Evolutionary conservation across 2,797 vertebrate genomes (phyloP).

Genomic region (Podarcis siculus): DNA sequence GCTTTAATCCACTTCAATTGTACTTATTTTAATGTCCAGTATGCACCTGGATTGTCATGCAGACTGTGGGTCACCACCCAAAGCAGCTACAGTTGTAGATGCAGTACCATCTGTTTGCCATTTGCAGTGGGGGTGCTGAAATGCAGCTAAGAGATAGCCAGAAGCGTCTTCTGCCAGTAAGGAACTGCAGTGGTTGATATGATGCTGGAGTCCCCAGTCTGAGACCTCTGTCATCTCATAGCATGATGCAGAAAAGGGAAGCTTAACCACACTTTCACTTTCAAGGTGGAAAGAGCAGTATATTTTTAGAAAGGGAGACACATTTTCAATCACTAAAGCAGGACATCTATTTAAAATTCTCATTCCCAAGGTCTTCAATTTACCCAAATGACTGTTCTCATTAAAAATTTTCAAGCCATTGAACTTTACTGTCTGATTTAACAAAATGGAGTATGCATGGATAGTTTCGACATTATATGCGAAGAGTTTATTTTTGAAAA

Average conservation of each 20-base stretch:
- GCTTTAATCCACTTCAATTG: too few species aligned
- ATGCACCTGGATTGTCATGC: too few species aligned
- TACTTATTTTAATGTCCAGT: too few species aligned
- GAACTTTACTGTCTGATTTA: conserved; percentile 69
- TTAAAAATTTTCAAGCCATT: conserved; percentile 74
- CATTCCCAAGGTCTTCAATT: conserved; percentile 56
- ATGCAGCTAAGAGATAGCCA: not conserved
- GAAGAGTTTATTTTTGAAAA: conserved; percentile 51
- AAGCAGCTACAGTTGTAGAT: not conserved
- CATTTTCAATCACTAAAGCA: conserved; percentile 48
- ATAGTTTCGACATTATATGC: conserved; percentile 48
- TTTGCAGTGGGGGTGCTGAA: not conserved
- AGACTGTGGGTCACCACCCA: too few species aligned
- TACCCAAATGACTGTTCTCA: conserved; percentile 54
- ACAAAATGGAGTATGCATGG: conserved; percentile 51
- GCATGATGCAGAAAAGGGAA: not conserved
- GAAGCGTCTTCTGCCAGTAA: too few species aligned
- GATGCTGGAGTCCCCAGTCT: not conserved
- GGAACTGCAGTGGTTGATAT: not conserved
- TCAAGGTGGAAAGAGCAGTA: not conserved
- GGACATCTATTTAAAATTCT: conserved; percentile 44
- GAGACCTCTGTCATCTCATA: not conserved
- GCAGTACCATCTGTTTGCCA: not conserved
- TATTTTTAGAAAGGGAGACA: conserved; percentile 25
- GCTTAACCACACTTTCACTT: conserved; percentile 21